Conservation (phyloP, 2,888 invertebrate genomes). For the Drosophila basisetae region DNA sequence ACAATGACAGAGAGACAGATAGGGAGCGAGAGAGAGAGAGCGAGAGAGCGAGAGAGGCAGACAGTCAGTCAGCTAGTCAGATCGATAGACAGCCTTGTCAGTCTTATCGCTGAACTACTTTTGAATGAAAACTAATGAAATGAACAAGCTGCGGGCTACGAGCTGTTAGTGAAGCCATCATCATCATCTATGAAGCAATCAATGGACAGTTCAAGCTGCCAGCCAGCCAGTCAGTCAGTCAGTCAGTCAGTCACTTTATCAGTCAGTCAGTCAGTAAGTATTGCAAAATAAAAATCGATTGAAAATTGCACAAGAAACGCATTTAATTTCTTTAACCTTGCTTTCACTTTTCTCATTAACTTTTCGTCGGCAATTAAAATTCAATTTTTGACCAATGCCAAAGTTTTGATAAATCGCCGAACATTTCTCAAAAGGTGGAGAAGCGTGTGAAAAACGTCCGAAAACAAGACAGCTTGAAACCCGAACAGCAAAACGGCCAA, state of each 20-base stretch:
- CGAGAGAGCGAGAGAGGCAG: slow-evolving; percentile 1
- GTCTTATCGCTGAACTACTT: slow-evolving; percentile 73
- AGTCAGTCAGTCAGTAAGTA: slow-evolving; percentile 24
- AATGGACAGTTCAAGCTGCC: slow-evolving; percentile 51
- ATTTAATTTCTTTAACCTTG: slow-evolving; percentile 80
- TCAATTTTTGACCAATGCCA: slow-evolving; percentile 71
- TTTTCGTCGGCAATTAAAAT: slow-evolving; percentile 80
- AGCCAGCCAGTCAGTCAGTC: not conserved
- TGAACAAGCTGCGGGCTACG: slow-evolving; percentile 29
- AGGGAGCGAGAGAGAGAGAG: not conserved
- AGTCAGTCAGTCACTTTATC: not conserved
- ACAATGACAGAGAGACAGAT: slow-evolving; percentile 16
- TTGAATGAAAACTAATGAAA: slow-evolving; percentile 77
- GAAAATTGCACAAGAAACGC: slow-evolving; percentile 57
- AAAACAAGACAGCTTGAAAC: slow-evolving; percentile 22
- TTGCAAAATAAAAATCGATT: slow-evolving; percentile 62
- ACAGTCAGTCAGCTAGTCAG: slow-evolving; percentile 27
- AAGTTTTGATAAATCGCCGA: slow-evolving; percentile 65
- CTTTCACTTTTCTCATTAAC: slow-evolving; percentile 81
- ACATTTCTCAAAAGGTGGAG: slow-evolving; percentile 64
- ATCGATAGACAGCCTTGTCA: slow-evolving; percentile 36
- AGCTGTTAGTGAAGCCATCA: slow-evolving; percentile 43
- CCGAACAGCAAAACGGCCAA: slow-evolving; percentile 13
- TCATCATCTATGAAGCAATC: slow-evolving; percentile 48
- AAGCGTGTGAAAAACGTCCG: slow-evolving; percentile 73